Conservation (phyloP, 1,140 invertebrate species). For the Scylla paramamosain region DNA sequence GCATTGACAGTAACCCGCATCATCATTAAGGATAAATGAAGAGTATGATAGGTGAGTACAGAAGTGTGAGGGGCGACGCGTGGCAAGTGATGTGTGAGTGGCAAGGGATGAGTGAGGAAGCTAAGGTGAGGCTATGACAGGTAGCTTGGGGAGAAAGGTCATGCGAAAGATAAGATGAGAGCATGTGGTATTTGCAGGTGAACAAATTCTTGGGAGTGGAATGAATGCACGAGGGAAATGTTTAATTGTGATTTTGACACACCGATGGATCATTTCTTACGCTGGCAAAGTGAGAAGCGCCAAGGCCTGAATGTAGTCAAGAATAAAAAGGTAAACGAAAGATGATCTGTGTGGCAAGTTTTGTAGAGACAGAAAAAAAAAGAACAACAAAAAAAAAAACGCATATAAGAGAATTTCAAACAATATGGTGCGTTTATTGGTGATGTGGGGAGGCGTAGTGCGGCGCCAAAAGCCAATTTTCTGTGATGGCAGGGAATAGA, state of each 20-base stretch:
- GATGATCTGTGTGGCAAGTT: neutral
- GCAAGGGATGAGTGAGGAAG: neutral
- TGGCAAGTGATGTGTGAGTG: neutral
- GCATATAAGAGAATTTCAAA: neutral
- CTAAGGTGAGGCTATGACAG: neutral
- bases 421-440: constrained; percentile 1
- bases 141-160: neutral
- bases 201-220: no score
- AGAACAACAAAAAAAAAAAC: neutral
- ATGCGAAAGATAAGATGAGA: neutral
- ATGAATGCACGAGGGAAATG: neutral
- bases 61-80: neutral
- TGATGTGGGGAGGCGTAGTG: neutral
- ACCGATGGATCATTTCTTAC: neutral
- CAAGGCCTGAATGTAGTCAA: neutral
- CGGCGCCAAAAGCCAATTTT: neutral
- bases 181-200: neutral
- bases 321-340: no score
- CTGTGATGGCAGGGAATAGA: neutral
- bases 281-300: neutral
- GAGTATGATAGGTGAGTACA: neutral
- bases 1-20: neutral
- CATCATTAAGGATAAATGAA: no score
- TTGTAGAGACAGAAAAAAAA: neutral
- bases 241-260: neutral